A percentile compares a stretch with the other conserved stretches of the same genome.
Evolutionary conservation across 2,797 vertebrate genomes (phyloP).

Genomic region (Microchirus variegatus): DNA sequence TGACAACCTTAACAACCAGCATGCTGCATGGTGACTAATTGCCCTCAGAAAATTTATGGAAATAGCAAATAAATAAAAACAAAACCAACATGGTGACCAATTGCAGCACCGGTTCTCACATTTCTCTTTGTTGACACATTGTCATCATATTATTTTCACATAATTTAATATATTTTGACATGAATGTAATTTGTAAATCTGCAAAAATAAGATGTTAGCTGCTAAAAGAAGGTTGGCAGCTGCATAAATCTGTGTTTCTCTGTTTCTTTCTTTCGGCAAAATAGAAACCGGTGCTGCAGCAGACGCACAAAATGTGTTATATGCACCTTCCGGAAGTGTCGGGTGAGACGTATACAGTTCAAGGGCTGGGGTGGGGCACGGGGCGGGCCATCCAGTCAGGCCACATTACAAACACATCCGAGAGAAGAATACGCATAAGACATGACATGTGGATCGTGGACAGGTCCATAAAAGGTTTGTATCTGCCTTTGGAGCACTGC

Average conservation of each 20-base stretch:
- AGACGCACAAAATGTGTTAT: constrained; percentile 5
- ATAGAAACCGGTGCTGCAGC: background rate
- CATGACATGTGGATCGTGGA: constrained; percentile 39
- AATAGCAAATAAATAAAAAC: constrained; percentile 68
- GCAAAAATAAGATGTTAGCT: constrained; percentile 32
- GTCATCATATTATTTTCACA: constrained; percentile 72
- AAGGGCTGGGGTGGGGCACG: constrained; percentile 17
- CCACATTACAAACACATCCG: constrained; percentile 65
- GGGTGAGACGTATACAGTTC: constrained; percentile 3
- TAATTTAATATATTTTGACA: constrained; percentile 56
- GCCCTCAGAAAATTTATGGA: constrained; percentile 74
- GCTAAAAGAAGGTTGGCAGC: constrained; percentile 5
- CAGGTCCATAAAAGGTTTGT: constrained; percentile 17
- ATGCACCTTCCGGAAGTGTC: constrained; percentile 21
- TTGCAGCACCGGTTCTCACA: constrained; percentile 39
- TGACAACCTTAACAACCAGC: constrained; percentile 67
- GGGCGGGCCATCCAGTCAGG: constrained; percentile 68
- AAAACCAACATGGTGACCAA: constrained; percentile 68
- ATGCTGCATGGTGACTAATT: constrained; percentile 63
- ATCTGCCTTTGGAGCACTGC: constrained; percentile 48
- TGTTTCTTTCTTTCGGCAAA: background rate
- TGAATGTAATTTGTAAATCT: constrained; percentile 45
- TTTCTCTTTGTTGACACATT: constrained; percentile 71
- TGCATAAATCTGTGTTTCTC: constrained; percentile 7
- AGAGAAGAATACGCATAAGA: constrained; percentile 64